Evolutionary conservation across 2,888 invertebrate genomes (phyloP).

Genomic region (Apantesis nais): DNA sequence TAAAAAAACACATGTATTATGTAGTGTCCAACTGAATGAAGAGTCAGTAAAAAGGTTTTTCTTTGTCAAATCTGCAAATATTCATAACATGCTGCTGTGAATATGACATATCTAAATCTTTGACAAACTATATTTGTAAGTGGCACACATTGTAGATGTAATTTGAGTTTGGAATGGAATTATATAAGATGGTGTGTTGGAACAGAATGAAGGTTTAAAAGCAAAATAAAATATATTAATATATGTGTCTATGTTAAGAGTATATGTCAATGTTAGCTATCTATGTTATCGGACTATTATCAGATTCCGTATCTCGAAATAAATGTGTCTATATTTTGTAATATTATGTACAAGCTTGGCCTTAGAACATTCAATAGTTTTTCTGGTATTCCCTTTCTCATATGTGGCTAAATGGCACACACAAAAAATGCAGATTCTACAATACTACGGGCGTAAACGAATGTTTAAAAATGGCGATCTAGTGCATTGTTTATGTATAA

Average conservation of each 20-base stretch:
- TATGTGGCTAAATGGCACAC: neutral
- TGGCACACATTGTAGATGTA: neutral
- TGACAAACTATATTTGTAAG: neutral
- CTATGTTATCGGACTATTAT: neutral
- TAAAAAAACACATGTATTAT: neutral
- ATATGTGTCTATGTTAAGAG: conserved; percentile 2
- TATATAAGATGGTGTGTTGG: conserved; percentile 42
- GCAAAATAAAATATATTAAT: neutral
- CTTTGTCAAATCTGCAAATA: neutral
- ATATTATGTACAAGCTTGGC: neutral
- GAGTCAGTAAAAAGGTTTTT: neutral
- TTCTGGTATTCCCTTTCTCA: neutral
- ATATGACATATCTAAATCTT: neutral
- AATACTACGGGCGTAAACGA: neutral
- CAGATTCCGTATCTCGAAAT: neutral
- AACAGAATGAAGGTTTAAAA: conserved; percentile 28
- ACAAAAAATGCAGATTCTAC: neutral
- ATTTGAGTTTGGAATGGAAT: conserved; percentile 4
- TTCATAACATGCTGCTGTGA: neutral
- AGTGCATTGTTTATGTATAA: neutral
- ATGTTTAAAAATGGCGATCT: neutral
- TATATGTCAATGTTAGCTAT: neutral
- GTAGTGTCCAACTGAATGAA: neutral
- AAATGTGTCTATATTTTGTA: neutral
- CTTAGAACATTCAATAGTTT: neutral